These are phyloP conservation scores for Panopea generosa DNA, from an alignment of 2,888 invertebrate genomes.

Conservation along the genomic window DNA sequence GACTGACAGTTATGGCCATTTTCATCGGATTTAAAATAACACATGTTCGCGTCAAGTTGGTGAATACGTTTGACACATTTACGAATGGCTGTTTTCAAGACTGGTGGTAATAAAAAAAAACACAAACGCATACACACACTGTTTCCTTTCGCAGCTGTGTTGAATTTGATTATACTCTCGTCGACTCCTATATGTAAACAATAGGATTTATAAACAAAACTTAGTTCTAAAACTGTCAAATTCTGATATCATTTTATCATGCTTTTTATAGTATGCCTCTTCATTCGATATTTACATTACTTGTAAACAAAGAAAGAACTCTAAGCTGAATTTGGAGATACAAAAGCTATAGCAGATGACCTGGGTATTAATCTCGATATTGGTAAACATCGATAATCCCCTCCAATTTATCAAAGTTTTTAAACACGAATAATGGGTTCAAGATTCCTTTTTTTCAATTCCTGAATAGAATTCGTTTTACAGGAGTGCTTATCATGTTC, in stretches of 20 bases:
- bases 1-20: slow-evolving; percentile 14
- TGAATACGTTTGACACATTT: too few relatives aligned
- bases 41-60: too few relatives aligned
- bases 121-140: slow-evolving; percentile 2
- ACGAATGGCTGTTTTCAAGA: too few relatives aligned
- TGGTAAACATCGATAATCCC: too few relatives aligned
- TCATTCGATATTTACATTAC: slow-evolving; percentile 47
- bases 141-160: slow-evolving; percentile 20
- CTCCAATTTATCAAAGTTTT: too few relatives aligned
- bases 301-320: slow-evolving; percentile 57
- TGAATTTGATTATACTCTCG: slow-evolving; percentile 37
- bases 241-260: slow-evolving; percentile 48
- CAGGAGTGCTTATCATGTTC: too few relatives aligned
- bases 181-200: slow-evolving; percentile 49
- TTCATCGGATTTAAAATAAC: too few relatives aligned
- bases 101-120: too few relatives aligned
- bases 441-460: too few relatives aligned
- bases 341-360: background rate
- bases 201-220: slow-evolving; percentile 58
- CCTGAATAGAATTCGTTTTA: too few relatives aligned
- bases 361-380: too few relatives aligned
- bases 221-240: slow-evolving; percentile 61
- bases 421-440: too few relatives aligned
- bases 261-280: slow-evolving; percentile 24
- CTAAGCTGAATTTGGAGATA: slow-evolving; percentile 3